Percentiles rank a stretch among this genome's conserved stretches.
Evolutionary conservation across 1,140 invertebrate genomes (phyloP).

Genomic region (Bombus balteatus): DNA sequence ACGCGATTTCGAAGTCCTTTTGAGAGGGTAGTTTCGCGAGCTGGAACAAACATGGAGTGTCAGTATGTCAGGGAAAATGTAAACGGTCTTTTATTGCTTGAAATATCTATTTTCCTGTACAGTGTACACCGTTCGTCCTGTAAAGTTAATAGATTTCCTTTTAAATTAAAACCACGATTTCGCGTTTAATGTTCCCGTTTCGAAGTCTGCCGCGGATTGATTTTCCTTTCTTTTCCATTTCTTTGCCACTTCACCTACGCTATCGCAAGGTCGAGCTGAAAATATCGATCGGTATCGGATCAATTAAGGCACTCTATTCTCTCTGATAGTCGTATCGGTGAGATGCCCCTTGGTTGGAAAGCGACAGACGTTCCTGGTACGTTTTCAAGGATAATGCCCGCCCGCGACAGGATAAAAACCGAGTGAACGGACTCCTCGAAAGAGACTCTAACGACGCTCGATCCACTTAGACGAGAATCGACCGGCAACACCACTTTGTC

Average conservation of each 20-base stretch:
- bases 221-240: background rate
- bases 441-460: constrained; percentile 46
- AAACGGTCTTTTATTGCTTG: constrained; percentile 13
- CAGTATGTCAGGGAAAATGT: background rate
- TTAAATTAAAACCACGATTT: background rate
- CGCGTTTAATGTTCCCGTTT: background rate
- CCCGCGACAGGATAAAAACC: constrained; percentile 47
- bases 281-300: background rate
- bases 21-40: background rate
- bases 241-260: background rate
- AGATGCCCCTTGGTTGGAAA: background rate
- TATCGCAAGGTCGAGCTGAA: background rate
- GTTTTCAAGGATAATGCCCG: background rate
- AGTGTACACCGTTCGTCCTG: background rate
- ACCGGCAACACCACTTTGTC: constrained; percentile 53
- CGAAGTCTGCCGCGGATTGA: background rate
- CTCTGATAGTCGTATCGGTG: too few species aligned
- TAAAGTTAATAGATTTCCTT: background rate
- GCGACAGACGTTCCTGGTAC: background rate
- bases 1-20: constrained; percentile 7
- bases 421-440: constrained; percentile 50
- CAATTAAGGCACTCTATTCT: background rate
- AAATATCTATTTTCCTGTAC: constrained; percentile 7
- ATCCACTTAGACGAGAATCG: constrained; percentile 48
- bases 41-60: background rate